A percentile compares a stretch with the other conserved stretches of the same genome.
Conservation (phyloP, 1,140 invertebrate genomes). For the Zeugodacus cucurbitae region DNA sequence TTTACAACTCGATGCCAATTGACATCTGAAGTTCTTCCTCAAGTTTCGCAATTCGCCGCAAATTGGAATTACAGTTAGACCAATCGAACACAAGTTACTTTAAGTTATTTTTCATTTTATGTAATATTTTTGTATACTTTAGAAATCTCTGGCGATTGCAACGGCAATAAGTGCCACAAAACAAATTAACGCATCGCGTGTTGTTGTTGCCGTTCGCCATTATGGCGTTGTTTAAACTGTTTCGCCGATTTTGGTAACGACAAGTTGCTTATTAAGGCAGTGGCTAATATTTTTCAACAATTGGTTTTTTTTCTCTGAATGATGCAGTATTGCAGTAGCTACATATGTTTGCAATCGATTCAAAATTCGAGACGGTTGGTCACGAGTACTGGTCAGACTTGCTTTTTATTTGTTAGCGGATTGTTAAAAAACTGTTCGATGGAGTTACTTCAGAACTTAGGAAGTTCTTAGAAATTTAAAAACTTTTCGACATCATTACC, state of each 20-base stretch:
- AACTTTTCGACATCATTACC: no score
- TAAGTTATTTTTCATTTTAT: neutral
- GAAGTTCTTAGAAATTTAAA: no score
- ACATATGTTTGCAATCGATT: no score
- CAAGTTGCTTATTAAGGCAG: conserved; percentile 25
- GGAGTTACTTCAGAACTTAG: no score
- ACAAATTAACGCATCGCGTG: neutral
- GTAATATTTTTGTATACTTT: neutral
- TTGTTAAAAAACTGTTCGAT: neutral
- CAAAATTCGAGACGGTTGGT: no score
- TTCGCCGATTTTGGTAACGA: neutral
- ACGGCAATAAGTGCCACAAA: neutral
- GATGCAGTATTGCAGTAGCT: neutral
- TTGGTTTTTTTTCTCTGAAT: neutral
- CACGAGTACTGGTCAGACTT: neutral
- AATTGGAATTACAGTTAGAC: no score
- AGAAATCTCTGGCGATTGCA: neutral
- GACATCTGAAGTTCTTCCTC: neutral
- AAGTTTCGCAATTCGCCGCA: neutral
- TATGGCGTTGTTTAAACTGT: neutral
- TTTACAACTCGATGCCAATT: neutral
- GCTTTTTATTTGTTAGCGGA: neutral
- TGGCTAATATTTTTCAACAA: conserved; percentile 16
- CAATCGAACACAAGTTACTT: neutral
- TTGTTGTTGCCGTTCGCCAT: neutral